Evolutionary conservation across 2,113 vertebrate genomes (phyloP).

Genomic region (Sarotherodon lohbergeri): DNA sequence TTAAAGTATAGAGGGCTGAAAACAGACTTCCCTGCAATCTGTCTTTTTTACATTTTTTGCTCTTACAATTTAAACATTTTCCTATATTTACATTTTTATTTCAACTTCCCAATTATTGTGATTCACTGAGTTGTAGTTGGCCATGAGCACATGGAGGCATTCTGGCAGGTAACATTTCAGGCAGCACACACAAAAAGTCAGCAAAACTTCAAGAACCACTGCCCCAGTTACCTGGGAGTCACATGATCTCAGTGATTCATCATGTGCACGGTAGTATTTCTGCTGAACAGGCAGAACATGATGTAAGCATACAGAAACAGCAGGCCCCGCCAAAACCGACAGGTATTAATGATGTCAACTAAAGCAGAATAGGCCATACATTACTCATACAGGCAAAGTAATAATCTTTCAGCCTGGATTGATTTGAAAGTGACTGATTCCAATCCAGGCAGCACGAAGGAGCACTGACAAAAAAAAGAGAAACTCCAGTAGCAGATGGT

Average conservation of each 20-base stretch:
- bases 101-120: not conserved
- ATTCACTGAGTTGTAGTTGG: not conserved
- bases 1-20: not conserved
- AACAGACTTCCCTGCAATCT: not conserved
- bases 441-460: not conserved
- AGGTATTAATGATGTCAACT: not conserved
- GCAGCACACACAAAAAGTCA: not conserved
- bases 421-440: not conserved
- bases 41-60: not conserved
- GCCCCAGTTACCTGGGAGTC: not conserved
- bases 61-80: not conserved
- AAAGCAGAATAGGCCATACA: not conserved
- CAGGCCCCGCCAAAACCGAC: not conserved
- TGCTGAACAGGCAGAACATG: conserved; percentile 24
- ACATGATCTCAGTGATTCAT: conserved; percentile 6
- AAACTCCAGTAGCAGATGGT: not conserved
- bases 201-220: not conserved
- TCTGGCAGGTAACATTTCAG: not conserved
- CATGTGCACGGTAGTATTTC: conserved; percentile 2
- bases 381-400: not conserved
- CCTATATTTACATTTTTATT: not conserved
- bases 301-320: not conserved
- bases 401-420: not conserved
- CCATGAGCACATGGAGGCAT: not conserved
- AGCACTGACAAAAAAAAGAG: not conserved